Evolutionary conservation across 2,888 invertebrate genomes (phyloP).

Genomic region (Chymomyza amoena): DNA sequence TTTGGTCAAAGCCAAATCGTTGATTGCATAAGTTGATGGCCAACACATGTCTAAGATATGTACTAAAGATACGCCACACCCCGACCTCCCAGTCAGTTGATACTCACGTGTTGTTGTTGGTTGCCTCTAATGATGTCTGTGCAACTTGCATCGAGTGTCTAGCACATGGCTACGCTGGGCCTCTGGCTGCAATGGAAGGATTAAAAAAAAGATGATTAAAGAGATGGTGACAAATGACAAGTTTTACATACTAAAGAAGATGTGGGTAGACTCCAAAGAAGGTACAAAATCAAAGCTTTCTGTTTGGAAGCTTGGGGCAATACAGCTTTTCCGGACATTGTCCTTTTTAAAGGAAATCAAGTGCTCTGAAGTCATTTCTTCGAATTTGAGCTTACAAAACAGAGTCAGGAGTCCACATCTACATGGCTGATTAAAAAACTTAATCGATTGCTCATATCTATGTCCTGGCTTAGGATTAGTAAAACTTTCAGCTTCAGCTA

Average conservation of each 20-base stretch:
- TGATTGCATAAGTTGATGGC: constrained; percentile 73
- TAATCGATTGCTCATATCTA: too few relatives aligned
- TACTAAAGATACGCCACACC: constrained; percentile 21
- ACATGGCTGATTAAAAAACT: too few relatives aligned
- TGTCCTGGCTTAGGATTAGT: not conserved
- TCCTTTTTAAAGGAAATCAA: too few relatives aligned
- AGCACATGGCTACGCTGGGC: constrained; percentile 17
- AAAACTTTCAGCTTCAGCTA: too few relatives aligned
- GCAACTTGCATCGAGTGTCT: constrained; percentile 65
- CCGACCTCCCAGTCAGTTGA: constrained; percentile 14
- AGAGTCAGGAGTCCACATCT: too few relatives aligned
- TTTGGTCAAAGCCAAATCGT: constrained; percentile 70
- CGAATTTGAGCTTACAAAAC: too few relatives aligned
- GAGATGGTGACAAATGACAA: not conserved
- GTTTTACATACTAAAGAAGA: not conserved
- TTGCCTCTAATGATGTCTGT: constrained; percentile 62
- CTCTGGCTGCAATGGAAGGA: not conserved
- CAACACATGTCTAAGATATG: constrained; percentile 70
- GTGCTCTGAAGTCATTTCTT: too few relatives aligned
- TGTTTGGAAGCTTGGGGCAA: too few relatives aligned
- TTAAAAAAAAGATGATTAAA: constrained; percentile 1
- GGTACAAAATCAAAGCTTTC: too few relatives aligned
- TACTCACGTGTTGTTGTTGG: constrained; percentile 62
- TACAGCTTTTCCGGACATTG: too few relatives aligned
- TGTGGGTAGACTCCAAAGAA: not conserved